Evolutionary conservation across 2,797 vertebrate species (phyloP), one percentile per base, ranked within the genome.

Genomic region (Carcharodon carcharias): DNA sequence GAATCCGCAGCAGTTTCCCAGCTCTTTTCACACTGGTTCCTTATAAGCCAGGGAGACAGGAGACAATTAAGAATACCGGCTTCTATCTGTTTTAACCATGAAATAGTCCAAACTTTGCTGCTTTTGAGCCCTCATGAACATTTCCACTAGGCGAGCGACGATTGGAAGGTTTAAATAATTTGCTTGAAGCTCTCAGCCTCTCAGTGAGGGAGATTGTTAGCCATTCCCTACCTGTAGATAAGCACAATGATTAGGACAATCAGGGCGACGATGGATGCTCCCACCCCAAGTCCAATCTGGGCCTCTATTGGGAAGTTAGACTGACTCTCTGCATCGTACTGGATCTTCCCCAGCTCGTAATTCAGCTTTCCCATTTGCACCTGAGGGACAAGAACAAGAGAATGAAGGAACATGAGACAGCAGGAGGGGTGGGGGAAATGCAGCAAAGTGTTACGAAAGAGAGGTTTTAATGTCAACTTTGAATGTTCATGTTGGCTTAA

Each of bases 211-310:
- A n/a, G 0, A 93, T 28, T 7, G 40, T 45, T 11, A 40, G 63
- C 63, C 21, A 28, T 56, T 58, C 4, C 97, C 95, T 96, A 99
- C 99, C 99, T 99, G 98, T 99, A 99, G 96, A 99, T 98, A 96
- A 99, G 98, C 96, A 99, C 99, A 0, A 99, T 99, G 97, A 99
- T 98, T 96, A 99, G 98, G 89, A 99, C 99, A 2, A 99, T 98
- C 96, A 99, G 97, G 0, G 98, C 99, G 56, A 99, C 98, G 0
- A 99, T 98, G 58, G 99, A 99, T 0, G 99, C 98, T 77, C 99
- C 99, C 0, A 99, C 98, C 7, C 99, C 99, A 40, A 99, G 97
- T 96, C 99, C 99, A 61, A 99, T 98, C 97, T 99, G 99, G 96
- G 99, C 99, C 97, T 99, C 99, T 97, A 99, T 96, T 0, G 99